phyloP scores from a whole-genome alignment of 1,140 invertebrate species.

The Drosophila erecta region DNA sequence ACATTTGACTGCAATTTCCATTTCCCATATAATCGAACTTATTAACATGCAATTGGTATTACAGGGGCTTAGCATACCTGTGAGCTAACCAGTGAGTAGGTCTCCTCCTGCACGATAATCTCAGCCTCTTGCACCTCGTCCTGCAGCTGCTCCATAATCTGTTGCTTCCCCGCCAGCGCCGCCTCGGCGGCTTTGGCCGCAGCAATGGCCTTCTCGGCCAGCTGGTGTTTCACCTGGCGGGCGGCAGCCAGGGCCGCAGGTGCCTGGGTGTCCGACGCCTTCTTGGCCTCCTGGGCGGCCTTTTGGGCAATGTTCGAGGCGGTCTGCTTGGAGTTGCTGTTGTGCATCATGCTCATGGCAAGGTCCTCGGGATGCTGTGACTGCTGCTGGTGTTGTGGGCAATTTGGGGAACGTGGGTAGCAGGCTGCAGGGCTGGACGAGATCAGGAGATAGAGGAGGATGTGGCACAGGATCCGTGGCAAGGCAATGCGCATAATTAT shows the following conservation, averaged over 20 bases:
- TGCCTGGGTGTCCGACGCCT: slow-evolving; percentile 88
- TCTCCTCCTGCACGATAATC: slow-evolving; percentile 87
- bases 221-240: slow-evolving; percentile 88
- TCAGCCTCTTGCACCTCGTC: slow-evolving; percentile 87
- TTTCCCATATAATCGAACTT: too few relatives aligned
- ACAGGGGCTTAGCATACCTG: neutral
- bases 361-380: neutral
- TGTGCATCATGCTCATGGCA: neutral
- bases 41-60: neutral
- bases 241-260: slow-evolving; percentile 88
- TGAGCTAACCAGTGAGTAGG: slow-evolving; percentile 85
- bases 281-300: slow-evolving; percentile 88
- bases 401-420: neutral
- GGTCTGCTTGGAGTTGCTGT: slow-evolving; percentile 61
- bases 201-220: slow-evolving; percentile 88
- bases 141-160: slow-evolving; percentile 86
- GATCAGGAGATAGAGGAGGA: slow-evolving; percentile 35
- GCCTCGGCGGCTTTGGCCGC: slow-evolving; percentile 88
- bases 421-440: neutral
- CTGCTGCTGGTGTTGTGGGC: neutral
- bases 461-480: slow-evolving; percentile 19
- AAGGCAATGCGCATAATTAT: slow-evolving; percentile 68
- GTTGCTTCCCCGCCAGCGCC: slow-evolving; percentile 87
- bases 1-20: slow-evolving; percentile 85
- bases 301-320: slow-evolving; percentile 88